Base-by-base conservation (phyloP, 2,113 vertebrate genomes). In the Nyctibius bracteatus region DNA sequence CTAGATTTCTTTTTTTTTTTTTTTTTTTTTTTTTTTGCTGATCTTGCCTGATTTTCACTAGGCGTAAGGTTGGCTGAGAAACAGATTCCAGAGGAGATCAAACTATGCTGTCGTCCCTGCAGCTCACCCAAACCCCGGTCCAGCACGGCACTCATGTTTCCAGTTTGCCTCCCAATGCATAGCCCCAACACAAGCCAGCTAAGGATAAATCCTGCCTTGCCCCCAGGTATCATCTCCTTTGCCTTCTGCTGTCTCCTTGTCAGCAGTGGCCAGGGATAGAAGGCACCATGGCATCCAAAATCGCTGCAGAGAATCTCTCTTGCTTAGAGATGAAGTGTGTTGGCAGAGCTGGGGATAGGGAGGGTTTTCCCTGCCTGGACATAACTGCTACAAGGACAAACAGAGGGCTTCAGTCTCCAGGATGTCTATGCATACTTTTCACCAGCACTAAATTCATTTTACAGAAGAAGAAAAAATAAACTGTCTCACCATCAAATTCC, bases 381-480 rank as follows among this genome's bases (percentile, higher is more conserved):
- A 4, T 43, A 89, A 81, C 61, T 18, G 17, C 79, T 51, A 43
- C 30, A 46, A 77, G 55, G 30, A 63, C n/a, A 87, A 84, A 83
- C 23, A 93, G 67, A 94, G 14, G 37, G 23, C 54, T 94, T 57
- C 88, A 91, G 59, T 46, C 70, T 88, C 31, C 62, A 70, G 49
- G 46, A 82, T 66, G 52, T 77, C 81, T 90, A 24, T 25, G 23
- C 62, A 47, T 57, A 80, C 25, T 68, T 96, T 94, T 87, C n/a
- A 61, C 52, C n/a, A 87, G 65, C 51, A 66, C 27, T 89, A 63
- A 54, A 33, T 93, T 88, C 24, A 90, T 68, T 97, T 94, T 77
- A 78, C 14, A 81, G 77, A 95, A 85, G 73, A 80, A 72, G 46
- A 49, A 68, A 88, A 91, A 90, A 88, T 63, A 96, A 88, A 88